Base-by-base conservation (phyloP, 2,113 vertebrate species). In the Chloropsis hardwickii region DNA sequence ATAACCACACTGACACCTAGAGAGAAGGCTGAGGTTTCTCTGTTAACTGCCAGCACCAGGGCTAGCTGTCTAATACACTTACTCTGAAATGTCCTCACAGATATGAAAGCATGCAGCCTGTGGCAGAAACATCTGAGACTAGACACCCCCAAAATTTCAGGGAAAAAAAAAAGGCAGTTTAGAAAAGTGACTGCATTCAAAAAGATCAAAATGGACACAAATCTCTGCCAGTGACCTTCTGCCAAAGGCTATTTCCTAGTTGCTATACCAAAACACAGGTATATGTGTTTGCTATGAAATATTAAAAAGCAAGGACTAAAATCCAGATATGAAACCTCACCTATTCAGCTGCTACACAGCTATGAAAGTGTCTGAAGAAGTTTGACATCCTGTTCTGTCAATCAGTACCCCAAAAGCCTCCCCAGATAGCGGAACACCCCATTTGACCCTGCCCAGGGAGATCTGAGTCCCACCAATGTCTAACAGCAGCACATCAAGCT, bases 91-190 rank as follows among this genome's bases (percentile, higher is more conserved):
- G 3, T 21, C 50, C n/a, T 69, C 35, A 79, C 10, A 79, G 31
- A 35, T 0, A 0, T 28, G 21, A 54, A 27, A 42, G 8, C 3
- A 11, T 12, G 15, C 17, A 80, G 22, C 45, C 25, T 47, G 54
- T 7, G 13, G 22, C 31, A 77, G 45, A 78, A 83, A 10, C 29
- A 53, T 15, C 24, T 67, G 13, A 71, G 25, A 82, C 64, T 33
- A 64, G 31, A 61, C 28, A 65, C 10, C 8, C 2, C 6, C 14
- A 50, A 23, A 62, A 57, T 67, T 70, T 25, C 31, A 45, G 23
- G 7, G 9, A 1, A 0, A 0, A 6, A 7, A 19, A 35, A 33
- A 31, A 20, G 2, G 2, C 12, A 35, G 24, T 60, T 92, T 62
- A 42, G 37, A 12, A 76, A 45, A 60, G 12, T 9, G 11, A n/a